Conservation (phyloP, 2,888 invertebrate species). For the Plebejus melissa region DNA sequence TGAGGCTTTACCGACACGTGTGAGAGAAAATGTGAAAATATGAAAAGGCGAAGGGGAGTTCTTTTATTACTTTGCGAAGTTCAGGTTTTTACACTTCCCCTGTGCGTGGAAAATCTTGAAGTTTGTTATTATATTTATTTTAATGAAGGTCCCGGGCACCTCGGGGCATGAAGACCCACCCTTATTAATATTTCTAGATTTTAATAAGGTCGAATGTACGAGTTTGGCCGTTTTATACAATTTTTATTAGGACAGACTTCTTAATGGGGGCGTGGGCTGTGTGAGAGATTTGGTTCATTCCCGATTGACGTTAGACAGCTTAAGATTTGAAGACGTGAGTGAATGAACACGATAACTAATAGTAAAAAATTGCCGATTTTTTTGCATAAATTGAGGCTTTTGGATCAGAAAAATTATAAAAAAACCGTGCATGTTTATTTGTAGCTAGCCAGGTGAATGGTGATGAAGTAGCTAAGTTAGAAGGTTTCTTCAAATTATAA, state of each 20-base stretch:
- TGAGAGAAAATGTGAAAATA: slow-evolving; percentile 11
- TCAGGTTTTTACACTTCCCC: slow-evolving; percentile 1
- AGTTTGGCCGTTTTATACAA: slow-evolving; percentile 10
- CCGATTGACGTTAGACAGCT: neutral
- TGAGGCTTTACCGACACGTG: neutral
- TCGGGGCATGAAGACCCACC: neutral
- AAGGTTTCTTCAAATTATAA: too few species aligned
- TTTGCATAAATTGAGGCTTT: too few species aligned
- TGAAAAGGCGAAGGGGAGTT: slow-evolving; percentile 4
- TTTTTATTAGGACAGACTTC: slow-evolving; percentile 16
- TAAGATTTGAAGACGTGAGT: too few species aligned
- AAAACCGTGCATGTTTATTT: too few species aligned
- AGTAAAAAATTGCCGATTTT: too few species aligned
- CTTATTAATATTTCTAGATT: slow-evolving; percentile 20
- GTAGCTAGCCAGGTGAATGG: too few species aligned
- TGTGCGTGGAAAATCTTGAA: slow-evolving; percentile 1
- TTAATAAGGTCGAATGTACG: slow-evolving; percentile 14
- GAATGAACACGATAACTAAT: too few species aligned
- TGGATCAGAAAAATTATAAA: too few species aligned
- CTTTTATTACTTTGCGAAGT: slow-evolving; percentile 11
- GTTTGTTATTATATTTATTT: slow-evolving; percentile 26
- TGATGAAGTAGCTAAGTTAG: too few species aligned
- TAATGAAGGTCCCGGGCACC: slow-evolving; percentile 8
- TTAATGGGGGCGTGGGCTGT: slow-evolving; percentile 1
- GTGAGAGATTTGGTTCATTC: neutral